phyloP scores from a whole-genome alignment of 2,113 vertebrate genomes.

The Odocoileus virginianus region DNA sequence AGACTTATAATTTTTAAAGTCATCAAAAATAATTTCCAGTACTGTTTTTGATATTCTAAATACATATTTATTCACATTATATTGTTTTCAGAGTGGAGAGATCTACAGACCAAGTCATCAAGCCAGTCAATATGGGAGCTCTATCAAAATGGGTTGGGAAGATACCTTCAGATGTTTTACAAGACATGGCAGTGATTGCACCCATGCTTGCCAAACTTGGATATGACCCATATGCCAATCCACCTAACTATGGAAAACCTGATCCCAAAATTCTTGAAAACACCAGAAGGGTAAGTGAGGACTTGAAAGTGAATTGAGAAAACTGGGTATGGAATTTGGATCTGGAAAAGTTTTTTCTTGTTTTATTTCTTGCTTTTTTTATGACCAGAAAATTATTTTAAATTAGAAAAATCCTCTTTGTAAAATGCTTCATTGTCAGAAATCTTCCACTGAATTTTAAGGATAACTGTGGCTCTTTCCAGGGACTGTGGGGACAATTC shows the following conservation, averaged over 20 bases:
- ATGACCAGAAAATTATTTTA: slow-evolving; percentile 31
- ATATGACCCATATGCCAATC: slow-evolving; percentile 95
- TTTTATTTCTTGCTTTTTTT: slow-evolving; percentile 27
- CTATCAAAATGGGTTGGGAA: slow-evolving; percentile 98
- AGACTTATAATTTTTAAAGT: background rate
- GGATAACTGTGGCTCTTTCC: background rate
- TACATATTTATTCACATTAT: background rate
- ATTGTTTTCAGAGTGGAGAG: slow-evolving; percentile 89
- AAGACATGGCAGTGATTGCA: slow-evolving; percentile 94
- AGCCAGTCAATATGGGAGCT: slow-evolving; percentile 95
- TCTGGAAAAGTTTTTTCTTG: background rate
- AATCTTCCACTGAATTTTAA: background rate
- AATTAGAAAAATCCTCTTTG: background rate
- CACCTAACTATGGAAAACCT: slow-evolving; percentile 94
- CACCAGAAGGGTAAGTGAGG: slow-evolving; percentile 91
- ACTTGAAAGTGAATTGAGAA: background rate
- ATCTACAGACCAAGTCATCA: slow-evolving; percentile 98
- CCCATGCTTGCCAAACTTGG: slow-evolving; percentile 96
- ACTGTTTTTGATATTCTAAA: background rate
- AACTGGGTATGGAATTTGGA: background rate
- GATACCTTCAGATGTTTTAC: slow-evolving; percentile 92
- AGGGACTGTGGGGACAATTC: background rate
- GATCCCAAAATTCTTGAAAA: slow-evolving; percentile 96
- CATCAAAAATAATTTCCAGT: background rate
- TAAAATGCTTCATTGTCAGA: background rate